Percentiles rank a stretch among this genome's conserved stretches.
These are phyloP conservation scores for Heliornis fulica DNA, from an alignment of 2,113 vertebrate genomes.

Conservation along the genomic window DNA sequence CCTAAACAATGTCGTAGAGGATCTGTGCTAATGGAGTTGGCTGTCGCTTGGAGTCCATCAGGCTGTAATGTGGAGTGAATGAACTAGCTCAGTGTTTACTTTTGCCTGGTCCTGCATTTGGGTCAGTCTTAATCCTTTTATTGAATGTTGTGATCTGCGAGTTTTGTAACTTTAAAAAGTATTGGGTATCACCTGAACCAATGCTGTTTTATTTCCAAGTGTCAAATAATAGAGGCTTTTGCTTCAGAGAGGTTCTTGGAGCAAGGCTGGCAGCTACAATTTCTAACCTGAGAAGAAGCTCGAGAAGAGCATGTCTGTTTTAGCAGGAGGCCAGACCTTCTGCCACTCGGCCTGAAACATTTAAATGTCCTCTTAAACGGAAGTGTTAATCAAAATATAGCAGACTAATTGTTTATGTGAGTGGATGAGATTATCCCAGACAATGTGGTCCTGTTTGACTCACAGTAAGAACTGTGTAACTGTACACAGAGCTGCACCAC, in stretches of 20 bases:
- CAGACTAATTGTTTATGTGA: constrained; percentile 36
- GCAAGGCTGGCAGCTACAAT: background rate
- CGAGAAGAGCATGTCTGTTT: background rate
- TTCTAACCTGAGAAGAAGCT: background rate
- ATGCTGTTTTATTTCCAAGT: background rate
- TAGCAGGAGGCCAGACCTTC: background rate
- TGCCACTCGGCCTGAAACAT: background rate
- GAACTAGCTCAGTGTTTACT: background rate
- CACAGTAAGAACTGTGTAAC: background rate
- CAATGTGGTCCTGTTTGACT: constrained; percentile 14
- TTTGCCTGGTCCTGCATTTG: background rate
- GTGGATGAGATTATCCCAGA: constrained; percentile 15
- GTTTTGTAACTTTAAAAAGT: background rate
- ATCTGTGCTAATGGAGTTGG: background rate
- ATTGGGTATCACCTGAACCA: background rate
- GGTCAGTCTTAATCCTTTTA: background rate
- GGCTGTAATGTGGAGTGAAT: background rate
- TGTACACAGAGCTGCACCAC: background rate
- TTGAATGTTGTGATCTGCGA: background rate
- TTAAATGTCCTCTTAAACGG: background rate
- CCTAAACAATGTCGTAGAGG: constrained; percentile 11
- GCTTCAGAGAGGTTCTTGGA: background rate
- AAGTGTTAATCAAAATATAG: constrained; percentile 45
- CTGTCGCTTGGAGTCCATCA: constrained; percentile 9
- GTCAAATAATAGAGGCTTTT: background rate